Base-by-base conservation (phyloP, 2,113 vertebrate genomes). In the Butastur rufipennis region DNA sequence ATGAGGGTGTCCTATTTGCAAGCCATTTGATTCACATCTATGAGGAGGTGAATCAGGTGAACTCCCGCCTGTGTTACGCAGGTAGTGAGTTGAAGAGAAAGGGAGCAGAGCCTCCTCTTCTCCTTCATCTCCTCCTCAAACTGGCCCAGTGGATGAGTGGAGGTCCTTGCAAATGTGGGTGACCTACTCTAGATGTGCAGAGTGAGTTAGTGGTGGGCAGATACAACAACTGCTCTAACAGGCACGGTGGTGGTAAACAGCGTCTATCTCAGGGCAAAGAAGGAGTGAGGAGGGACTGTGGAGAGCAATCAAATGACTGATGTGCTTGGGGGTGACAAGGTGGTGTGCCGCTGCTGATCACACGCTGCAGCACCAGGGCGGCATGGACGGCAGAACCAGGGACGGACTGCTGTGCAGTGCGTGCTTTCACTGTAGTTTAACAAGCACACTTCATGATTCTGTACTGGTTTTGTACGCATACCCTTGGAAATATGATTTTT, bases 21-120 rank as follows among this genome's bases (percentile, higher is more conserved):
- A 68, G 10, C 16, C 16, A 10, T n/a, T 75, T 56, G 26, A 25
- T 27, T 65, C 34, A 56, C 0, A 2, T 31, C 11, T 36, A 2
- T 11, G 31, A 77, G 56, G 48, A 65, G 13, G 31, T 3, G 2
- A 83, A 53, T 2, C 10, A 52, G 50, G 50, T 26, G 3, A 15
- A n/a, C 43, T 42, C 32, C 19, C 55, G 25, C 9, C 27, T 0
- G 0, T 27, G 19, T 19, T 47, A 16, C 1, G 3, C 15, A 38
- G 8, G 23, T 11, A 70, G 15, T 13, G 68, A 81, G 7, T 12
- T 31, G 38, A 82, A 58, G 38, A 53, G 36, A 65, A 91, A 45
- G 25, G 7, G 68, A 74, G 7, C 3, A 45, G 38, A 85, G 4
- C 36, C 19, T 94, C 17, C 23, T 65, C 27, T 62, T 43, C 22